Percentiles rank a stretch among this genome's conserved stretches.
These are phyloP conservation scores for Pseudomyrmex concolor DNA, from an alignment of 1,140 invertebrate species.

Conservation along the genomic window DNA sequence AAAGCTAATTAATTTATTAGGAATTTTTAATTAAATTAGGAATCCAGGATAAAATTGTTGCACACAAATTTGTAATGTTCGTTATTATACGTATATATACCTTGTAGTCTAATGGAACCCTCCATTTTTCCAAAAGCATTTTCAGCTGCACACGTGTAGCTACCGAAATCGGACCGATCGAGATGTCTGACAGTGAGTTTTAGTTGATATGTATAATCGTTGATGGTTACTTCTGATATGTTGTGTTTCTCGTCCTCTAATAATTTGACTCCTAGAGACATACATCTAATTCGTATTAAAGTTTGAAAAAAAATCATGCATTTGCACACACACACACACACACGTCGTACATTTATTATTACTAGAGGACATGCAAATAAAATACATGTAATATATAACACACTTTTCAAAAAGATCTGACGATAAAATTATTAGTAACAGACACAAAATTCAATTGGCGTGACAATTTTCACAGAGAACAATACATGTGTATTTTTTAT, in stretches of 20 bases:
- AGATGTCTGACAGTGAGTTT: conserved; percentile 91
- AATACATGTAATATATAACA: background rate
- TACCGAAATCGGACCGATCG: conserved; percentile 89
- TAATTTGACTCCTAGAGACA: conserved; percentile 87
- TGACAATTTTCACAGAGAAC: background rate
- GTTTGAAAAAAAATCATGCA: background rate
- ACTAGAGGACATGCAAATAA: background rate
- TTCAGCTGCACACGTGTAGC: conserved; percentile 90
- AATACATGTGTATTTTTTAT: background rate
- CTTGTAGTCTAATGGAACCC: conserved; percentile 89
- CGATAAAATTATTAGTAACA: background rate
- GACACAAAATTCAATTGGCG: background rate
- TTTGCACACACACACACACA: too few relatives aligned
- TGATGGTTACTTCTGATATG: conserved; percentile 87
- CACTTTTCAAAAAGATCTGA: conserved; percentile 7
- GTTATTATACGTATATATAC: conserved; percentile 82
- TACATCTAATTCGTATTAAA: too few relatives aligned
- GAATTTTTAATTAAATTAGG: too few relatives aligned
- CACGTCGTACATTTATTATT: background rate
- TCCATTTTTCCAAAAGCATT: conserved; percentile 91
- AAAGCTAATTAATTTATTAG: background rate
- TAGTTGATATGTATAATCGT: conserved; percentile 90
- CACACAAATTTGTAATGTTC: background rate
- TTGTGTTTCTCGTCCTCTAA: conserved; percentile 89
- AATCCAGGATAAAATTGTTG: background rate